These are phyloP conservation scores for Tokudaia muenninki DNA, from an alignment of 2,797 vertebrate genomes.

Conservation along the genomic window DNA sequence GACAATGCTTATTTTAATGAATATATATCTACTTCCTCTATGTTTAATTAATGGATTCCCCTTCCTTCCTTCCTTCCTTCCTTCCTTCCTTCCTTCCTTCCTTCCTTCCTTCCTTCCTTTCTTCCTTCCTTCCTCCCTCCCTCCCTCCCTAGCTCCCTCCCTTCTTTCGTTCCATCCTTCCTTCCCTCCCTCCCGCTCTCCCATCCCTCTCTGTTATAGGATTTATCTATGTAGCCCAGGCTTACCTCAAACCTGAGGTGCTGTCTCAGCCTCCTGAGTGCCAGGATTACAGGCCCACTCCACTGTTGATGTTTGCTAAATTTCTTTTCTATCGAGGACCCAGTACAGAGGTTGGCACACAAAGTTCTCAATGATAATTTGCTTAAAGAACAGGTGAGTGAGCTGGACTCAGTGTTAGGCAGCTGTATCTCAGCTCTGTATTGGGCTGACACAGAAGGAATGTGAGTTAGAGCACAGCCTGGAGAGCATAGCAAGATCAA, in stretches of 20 bases:
- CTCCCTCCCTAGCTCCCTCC: background rate
- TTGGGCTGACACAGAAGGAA: background rate
- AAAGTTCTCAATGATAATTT: background rate
- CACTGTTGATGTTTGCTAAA: background rate
- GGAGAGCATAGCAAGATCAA: background rate
- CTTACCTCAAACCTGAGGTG: background rate
- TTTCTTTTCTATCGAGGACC: background rate
- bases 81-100: background rate
- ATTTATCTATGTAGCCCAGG: background rate
- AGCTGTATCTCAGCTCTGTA: background rate
- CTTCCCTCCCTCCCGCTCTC: background rate
- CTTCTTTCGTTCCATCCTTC: no score
- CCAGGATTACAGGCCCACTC: background rate
- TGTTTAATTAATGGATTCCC: background rate
- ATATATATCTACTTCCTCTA: background rate
- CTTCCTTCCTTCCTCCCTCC: fast-evolving
- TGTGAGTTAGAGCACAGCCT: background rate
- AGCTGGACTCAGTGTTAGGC: background rate
- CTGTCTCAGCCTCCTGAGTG: background rate
- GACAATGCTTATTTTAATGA: background rate
- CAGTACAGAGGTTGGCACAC: background rate
- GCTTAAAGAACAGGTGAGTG: background rate
- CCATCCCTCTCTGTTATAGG: background rate
- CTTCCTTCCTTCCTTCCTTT: fast-evolving
- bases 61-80: background rate